A percentile compares a stretch with the other conserved stretches of the same genome.
Conservation (phyloP, 2,888 invertebrate species). For the Nomada ruficornis region DNA sequence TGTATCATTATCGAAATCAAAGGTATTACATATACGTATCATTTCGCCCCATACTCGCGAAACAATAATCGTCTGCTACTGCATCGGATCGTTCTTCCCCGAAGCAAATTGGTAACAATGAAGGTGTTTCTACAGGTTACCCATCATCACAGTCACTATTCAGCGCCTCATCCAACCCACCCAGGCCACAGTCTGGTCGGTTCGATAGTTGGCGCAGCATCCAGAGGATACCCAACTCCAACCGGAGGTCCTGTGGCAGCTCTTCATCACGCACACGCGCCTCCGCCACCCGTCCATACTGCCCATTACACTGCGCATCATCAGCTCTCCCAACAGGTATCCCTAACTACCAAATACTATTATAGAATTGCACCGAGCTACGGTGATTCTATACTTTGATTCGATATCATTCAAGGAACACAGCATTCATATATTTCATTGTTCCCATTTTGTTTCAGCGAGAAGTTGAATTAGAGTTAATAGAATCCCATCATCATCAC, state of each 20-base stretch:
- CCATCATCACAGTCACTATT: slow-evolving; percentile 80
- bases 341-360: not conserved
- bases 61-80: not conserved
- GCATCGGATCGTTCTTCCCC: no score
- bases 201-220: slow-evolving; percentile 77
- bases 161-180: slow-evolving; percentile 78
- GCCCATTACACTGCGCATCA: slow-evolving; percentile 80
- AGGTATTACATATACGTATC: not conserved
- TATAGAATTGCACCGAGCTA: not conserved
- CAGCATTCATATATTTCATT: not conserved
- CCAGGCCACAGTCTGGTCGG: slow-evolving; percentile 79
- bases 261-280: slow-evolving; percentile 78
- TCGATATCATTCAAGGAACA: not conserved
- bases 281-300: slow-evolving; percentile 80
- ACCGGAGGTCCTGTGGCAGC: slow-evolving; percentile 80
- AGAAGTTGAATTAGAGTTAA: slow-evolving; percentile 80
- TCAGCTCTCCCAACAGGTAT: slow-evolving; percentile 81
- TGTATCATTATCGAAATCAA: no score
- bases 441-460: slow-evolving; percentile 69
- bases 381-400: no score
- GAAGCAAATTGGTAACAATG: not conserved
- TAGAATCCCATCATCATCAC: slow-evolving; percentile 82
- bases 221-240: slow-evolving; percentile 80
- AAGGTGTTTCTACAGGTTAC: slow-evolving; percentile 70
- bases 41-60: not conserved